phyloP scores from a whole-genome alignment of 1,140 invertebrate species.

The Apolygus lucorum region DNA sequence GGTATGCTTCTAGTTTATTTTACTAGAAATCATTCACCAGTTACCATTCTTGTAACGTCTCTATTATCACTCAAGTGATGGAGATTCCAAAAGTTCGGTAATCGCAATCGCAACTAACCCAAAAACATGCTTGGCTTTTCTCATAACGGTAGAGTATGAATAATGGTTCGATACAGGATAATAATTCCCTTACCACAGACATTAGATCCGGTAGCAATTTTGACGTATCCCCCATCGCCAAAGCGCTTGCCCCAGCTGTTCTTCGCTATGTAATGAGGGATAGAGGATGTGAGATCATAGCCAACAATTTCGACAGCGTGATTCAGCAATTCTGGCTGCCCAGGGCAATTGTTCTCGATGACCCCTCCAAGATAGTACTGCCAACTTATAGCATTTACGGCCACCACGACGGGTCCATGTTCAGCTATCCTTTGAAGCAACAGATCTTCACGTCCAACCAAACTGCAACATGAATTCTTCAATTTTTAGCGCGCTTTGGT shows the following conservation, averaged over 20 bases:
- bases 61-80: too few species aligned
- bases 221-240: constrained; percentile 66
- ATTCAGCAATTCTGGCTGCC: constrained; percentile 53
- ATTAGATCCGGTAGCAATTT: constrained; percentile 67
- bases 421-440: constrained; percentile 53
- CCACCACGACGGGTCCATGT: constrained; percentile 66
- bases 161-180: too few species aligned
- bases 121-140: too few species aligned
- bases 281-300: constrained; percentile 60
- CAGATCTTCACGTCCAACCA: constrained; percentile 53
- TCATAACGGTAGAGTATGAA: too few species aligned
- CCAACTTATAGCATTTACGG: constrained; percentile 77
- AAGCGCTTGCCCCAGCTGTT: constrained; percentile 78
- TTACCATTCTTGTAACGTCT: too few species aligned
- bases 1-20: too few species aligned
- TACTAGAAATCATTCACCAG: too few species aligned
- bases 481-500: too few species aligned
- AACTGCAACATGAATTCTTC: too few species aligned
- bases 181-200: constrained; percentile 66
- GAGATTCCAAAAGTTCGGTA: too few species aligned
- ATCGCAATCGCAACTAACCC: too few species aligned
- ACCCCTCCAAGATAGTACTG: constrained; percentile 80
- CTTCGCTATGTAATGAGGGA: constrained; percentile 74
- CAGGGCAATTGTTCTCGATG: constrained; percentile 71
- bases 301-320: constrained; percentile 81